Evolutionary conservation across 2,888 invertebrate species (phyloP), one percentile per base, ranked within the genome.

Genomic region (Dascillus cervinus): DNA sequence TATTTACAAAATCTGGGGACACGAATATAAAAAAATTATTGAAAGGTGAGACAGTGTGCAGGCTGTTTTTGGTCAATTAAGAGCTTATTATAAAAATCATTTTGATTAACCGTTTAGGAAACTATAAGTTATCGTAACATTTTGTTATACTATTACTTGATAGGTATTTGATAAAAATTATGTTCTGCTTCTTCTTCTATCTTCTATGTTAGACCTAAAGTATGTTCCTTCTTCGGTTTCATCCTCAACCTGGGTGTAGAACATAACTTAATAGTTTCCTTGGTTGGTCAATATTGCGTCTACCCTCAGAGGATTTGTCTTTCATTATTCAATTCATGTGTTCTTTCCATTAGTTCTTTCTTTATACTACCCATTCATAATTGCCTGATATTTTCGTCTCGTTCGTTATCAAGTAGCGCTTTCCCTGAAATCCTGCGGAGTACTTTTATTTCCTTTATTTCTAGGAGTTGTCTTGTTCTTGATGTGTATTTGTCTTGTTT

Each of bases 1-100:
- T 80, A 87, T 29, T 71, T 78, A 29, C 61, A 71, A 20, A 72
- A 77, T 0, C n/a, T 92, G 88, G 83, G 70, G 69, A 40, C 66
- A 72, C 36, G 80, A 84, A 59, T 87, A 77, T 50, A 71, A 74
- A 34, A 72, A 37, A 28, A 53, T 55, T n/a, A 34, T 57, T 11
- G 29, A 43, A 11, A 45, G 55, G 51, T 50, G 39, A 3, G 10
- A 10, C 13, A 2, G 17, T n/a, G n/a, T n/a, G n/a, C n/a, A n/a
- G n/a, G n/a, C n/a, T n/a, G n/a, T n/a, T n/a, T n/a, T n/a, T n/a
- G n/a, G 12, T 1, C 11, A 22, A 5, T 22, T n/a, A 22, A n/a
- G 6, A 4, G 22, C 4, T 22, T 6, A 22, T 22, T n/a, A 22
- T 11, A 8, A 5, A 3, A n/a, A 6, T 3, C 5, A 19, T 6